Evolutionary conservation across 2,113 vertebrate species (phyloP).

Genomic region (Pristiophorus japonicus): DNA sequence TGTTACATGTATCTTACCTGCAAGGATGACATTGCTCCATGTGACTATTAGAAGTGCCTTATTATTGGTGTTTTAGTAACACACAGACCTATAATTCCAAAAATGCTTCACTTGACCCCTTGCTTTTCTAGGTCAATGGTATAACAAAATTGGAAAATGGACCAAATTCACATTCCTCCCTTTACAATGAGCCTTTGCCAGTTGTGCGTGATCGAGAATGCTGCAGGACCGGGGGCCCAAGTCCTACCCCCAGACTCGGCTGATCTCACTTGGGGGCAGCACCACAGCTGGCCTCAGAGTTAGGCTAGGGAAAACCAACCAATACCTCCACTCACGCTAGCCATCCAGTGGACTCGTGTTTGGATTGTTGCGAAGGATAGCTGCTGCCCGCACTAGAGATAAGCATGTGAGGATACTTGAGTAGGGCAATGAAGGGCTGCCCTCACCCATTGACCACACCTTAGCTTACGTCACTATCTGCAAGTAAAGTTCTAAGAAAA

Average conservation of each 20-base stretch:
- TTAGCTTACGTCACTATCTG: too few species aligned
- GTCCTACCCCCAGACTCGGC: not conserved
- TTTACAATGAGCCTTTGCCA: not conserved
- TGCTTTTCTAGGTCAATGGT: not conserved
- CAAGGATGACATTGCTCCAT: not conserved
- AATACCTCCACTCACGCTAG: too few species aligned
- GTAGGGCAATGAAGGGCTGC: too few species aligned
- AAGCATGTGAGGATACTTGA: too few species aligned
- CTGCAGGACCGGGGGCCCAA: not conserved
- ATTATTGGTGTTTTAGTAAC: not conserved
- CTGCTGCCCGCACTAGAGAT: too few species aligned
- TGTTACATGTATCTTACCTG: not conserved
- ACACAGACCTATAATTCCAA: not conserved
- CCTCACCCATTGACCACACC: too few species aligned
- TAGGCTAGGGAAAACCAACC: not conserved
- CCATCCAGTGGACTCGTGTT: too few species aligned
- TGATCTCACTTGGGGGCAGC: not conserved
- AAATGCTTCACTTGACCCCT: not conserved
- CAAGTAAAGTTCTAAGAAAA: too few species aligned
- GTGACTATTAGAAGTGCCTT: not conserved
- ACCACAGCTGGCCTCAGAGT: not conserved
- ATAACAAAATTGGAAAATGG: not conserved
- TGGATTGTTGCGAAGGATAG: too few species aligned
- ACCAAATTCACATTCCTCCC: not conserved
- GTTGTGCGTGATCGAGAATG: not conserved